A percentile compares a stretch with the other conserved stretches of the same genome.
phyloP scores from a whole-genome alignment of 2,797 vertebrate genomes.

The Natrix natrix region DNA sequence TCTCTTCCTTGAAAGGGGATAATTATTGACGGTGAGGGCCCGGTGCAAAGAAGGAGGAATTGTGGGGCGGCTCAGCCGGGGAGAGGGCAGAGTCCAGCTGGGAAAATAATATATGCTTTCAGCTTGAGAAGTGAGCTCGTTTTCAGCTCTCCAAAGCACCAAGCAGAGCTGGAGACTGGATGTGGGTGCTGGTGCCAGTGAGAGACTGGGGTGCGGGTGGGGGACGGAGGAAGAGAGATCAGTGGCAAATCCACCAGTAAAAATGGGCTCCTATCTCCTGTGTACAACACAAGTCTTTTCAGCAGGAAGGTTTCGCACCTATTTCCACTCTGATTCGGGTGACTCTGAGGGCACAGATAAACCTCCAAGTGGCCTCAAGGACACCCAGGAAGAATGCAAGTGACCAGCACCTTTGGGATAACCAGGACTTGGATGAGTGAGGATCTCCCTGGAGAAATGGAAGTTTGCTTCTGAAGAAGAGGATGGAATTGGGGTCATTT shows the following conservation, averaged over 20 bases:
- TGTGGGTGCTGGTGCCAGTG: not conserved
- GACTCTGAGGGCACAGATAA: not conserved
- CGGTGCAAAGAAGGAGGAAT: not conserved
- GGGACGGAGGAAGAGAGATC: too few species aligned
- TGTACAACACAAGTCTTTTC: not conserved
- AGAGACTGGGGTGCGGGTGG: not conserved
- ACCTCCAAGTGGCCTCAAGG: not conserved
- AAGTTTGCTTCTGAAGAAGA: not conserved
- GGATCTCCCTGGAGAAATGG: not conserved
- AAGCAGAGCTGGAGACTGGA: not conserved
- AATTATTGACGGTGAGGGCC: conserved; percentile 5
- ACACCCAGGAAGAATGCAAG: not conserved
- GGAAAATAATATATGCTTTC: not conserved
- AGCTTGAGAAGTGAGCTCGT: not conserved
- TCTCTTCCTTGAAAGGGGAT: not conserved
- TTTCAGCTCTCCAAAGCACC: not conserved
- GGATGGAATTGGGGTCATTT: not conserved
- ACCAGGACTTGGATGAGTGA: too few species aligned
- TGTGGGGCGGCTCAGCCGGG: not conserved
- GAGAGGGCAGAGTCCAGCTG: not conserved
- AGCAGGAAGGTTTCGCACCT: not conserved
- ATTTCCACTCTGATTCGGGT: not conserved
- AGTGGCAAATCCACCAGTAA: not conserved
- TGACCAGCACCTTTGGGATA: not conserved
- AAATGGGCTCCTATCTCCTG: not conserved